phyloP scores from a whole-genome alignment of 92 coral and sea anemone genomes.

The Metridium senile region DNA sequence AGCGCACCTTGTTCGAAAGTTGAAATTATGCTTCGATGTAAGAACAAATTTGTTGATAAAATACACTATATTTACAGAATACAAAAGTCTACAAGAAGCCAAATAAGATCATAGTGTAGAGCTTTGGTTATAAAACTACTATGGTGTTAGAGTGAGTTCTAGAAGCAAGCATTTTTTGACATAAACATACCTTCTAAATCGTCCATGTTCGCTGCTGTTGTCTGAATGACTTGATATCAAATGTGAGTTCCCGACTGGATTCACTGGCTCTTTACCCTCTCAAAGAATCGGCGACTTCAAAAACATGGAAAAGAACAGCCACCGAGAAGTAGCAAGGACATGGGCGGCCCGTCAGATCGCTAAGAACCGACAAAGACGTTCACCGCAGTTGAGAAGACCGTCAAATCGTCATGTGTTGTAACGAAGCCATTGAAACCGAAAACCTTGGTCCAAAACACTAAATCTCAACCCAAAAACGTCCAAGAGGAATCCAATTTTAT shows the following conservation, averaged over 20 bases:
- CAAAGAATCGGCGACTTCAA: slow-evolving; percentile 39
- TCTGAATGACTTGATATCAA: neutral
- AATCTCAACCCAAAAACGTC: neutral
- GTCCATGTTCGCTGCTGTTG: slow-evolving; percentile 32
- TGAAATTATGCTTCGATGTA: too few species aligned
- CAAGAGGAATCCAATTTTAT: neutral
- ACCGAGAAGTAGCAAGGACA: slow-evolving; percentile 38
- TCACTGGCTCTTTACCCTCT: slow-evolving; percentile 1
- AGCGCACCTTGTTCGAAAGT: too few species aligned
- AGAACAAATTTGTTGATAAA: too few species aligned
- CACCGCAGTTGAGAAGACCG: slow-evolving; percentile 34
- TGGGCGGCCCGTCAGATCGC: slow-evolving; percentile 30
- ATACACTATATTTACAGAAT: too few species aligned
- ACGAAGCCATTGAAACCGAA: neutral
- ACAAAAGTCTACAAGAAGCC: too few species aligned
- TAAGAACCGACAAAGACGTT: slow-evolving; percentile 30
- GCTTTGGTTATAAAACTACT: neutral
- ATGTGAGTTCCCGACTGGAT: neutral
- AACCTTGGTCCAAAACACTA: neutral
- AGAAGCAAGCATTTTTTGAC: neutral
- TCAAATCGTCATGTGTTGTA: slow-evolving; percentile 13
- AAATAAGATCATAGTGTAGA: neutral
- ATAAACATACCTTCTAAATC: slow-evolving; percentile 35
- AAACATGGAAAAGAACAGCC: slow-evolving; percentile 33
- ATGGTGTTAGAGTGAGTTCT: neutral